Evolutionary conservation across 2,797 vertebrate species (phyloP).

Genomic region (Falco columbarius): DNA sequence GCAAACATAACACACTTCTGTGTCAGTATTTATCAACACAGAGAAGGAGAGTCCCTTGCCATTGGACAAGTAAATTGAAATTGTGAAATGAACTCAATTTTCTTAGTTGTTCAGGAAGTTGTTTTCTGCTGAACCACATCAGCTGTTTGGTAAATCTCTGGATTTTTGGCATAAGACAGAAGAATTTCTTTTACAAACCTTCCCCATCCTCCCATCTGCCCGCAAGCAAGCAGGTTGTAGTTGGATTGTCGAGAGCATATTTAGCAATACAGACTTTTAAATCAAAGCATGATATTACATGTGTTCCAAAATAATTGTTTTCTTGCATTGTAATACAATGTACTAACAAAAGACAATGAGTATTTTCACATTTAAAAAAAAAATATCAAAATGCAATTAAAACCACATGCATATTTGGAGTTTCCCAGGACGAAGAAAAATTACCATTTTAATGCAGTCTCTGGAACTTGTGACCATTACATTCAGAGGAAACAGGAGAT

Average conservation of each 20-base stretch:
- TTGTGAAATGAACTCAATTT: neutral
- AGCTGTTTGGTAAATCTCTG: neutral
- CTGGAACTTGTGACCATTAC: neutral
- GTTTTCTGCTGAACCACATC: neutral
- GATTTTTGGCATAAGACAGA: neutral
- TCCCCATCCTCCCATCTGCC: neutral
- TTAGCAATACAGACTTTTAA: neutral
- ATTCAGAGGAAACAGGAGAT: neutral
- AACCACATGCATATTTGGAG: neutral
- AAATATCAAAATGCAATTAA: neutral
- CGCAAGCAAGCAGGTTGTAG: neutral
- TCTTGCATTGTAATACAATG: neutral
- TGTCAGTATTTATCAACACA: neutral
- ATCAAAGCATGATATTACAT: neutral
- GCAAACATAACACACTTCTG: rapidly evolving
- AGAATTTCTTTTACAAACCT: neutral
- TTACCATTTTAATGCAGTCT: neutral
- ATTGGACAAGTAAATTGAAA: neutral
- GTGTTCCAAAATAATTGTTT: neutral
- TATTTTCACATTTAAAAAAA: neutral
- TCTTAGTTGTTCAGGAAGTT: neutral
- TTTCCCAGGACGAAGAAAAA: neutral
- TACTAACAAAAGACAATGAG: neutral
- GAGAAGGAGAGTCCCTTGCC: neutral
- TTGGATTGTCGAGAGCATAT: neutral